Conservation (phyloP, 2,888 invertebrate genomes). For the Conomelus anceps region DNA sequence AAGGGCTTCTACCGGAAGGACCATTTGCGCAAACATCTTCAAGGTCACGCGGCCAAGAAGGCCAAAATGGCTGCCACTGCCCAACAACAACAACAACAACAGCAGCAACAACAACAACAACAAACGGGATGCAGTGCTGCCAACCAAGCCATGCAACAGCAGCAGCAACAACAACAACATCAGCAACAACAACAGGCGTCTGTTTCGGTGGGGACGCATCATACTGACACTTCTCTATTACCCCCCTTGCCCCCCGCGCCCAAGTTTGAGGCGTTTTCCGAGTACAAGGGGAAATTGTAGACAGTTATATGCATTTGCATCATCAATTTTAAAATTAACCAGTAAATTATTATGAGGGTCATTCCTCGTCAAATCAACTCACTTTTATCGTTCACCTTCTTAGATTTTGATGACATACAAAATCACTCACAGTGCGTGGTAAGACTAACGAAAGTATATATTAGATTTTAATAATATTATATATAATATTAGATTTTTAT, state of each 20-base stretch:
- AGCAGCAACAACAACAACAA: background rate
- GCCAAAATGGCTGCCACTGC: conserved; percentile 17
- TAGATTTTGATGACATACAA: no score
- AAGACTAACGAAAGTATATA: no score
- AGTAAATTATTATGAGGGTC: no score
- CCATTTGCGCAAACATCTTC: conserved; percentile 47
- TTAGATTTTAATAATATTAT: no score
- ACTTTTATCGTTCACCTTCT: no score
- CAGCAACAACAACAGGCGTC: background rate
- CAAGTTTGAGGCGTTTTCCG: background rate
- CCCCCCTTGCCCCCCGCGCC: background rate
- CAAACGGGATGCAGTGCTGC: background rate
- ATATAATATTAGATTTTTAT: no score
- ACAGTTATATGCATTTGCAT: no score
- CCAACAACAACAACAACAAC: background rate
- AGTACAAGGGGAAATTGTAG: background rate
- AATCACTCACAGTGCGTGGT: no score
- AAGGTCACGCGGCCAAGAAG: conserved; percentile 42
- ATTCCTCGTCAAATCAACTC: no score
- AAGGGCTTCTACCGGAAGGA: conserved; percentile 48
- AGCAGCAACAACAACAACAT: no score
- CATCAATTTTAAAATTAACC: no score
- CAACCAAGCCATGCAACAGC: background rate
- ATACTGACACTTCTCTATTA: background rate
- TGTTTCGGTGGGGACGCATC: background rate